Evolutionary conservation across 1,140 invertebrate species (phyloP), one percentile per base, ranked within the genome.

Genomic region (Phthorimaea operculella): DNA sequence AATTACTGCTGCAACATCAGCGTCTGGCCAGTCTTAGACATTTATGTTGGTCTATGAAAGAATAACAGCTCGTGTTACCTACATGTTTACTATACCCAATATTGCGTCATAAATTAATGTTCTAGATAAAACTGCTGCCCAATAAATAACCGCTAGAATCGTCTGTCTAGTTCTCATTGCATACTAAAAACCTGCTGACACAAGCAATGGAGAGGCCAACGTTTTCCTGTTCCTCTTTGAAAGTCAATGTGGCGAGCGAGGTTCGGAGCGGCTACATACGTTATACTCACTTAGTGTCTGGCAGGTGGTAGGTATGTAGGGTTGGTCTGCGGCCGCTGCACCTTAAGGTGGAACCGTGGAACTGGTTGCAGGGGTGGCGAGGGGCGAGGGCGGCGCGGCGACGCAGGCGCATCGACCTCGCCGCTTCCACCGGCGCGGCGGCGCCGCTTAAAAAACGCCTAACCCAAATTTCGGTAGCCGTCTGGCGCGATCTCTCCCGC

Each of bases 391-490:
- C 33, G 57, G 52, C 60, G 55, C 63, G 36, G 36, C 36, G n/a
- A n/a, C n/a, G 33, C 33, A 1, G 71, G 77, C 75, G 66, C 79
- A 82, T 78, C 77, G 77, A 80, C 76, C 80, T 74, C 77, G 59
- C 57, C 65, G 71, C 55, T 54, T 71, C 60, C 62, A 68, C 57
- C 70, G 68, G 21, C 21, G 78, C 73, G 74, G 77, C 65, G 55
- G 76, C 70, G 72, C 72, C 60, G 57, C 59, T 63, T 62, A 77
- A 78, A 78, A 82, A 83, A 79, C 63, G 68, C 63, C 73, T 77
- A 79, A 82, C 73, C 76, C 70, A 74, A 84, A 79, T 84, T 84
- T 82, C 77, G 71, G 77, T 72, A 77, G 77, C 70, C 59, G 75
- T 76, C 74, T 79, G 76, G 65, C 64, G 57, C 62, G 62, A 75